Evolutionary conservation across 2,888 invertebrate genomes (phyloP), one percentile per base, ranked within the genome.

Genomic region (Stramonita haemastoma): DNA sequence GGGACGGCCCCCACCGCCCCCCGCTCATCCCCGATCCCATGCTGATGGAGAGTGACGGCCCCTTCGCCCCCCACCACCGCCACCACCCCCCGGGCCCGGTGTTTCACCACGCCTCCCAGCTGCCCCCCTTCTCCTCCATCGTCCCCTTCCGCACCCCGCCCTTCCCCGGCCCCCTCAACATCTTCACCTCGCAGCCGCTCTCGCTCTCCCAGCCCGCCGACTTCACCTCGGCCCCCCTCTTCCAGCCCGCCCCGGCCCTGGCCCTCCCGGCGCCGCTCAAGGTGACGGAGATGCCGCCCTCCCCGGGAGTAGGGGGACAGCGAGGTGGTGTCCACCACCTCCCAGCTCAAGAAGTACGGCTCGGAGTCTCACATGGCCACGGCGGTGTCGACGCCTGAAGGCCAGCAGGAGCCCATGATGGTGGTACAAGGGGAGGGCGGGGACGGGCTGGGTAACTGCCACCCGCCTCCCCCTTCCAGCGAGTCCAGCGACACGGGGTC

Each of bases 401-500:
- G 86, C 11, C 89, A 17, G n/a, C 89, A 17, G 15, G 91, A 90
- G 73, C 34, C 73, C n/a, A 32, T 83, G 70, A 26, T 86, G 19
- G 79, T 57, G 32, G 79, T 57, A n/a, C 81, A 86, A 32, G 86
- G 60, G 46, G 90, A 90, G 66, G 90, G 81, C 4, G 70, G 84
- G 15, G 89, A 88, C 17, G 46, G n/a, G 26, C 26, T 73, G 81
- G 57, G 36, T 26, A 22, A 32, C n/a, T 60, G 57, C 73, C 89
- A 89, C 77, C 87, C 87, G 5, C 90, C 32, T 56, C 90, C 89
- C 22, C 90, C 29, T 60, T 91, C 89, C 22, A 94, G 94, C 87
- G 93, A 94, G 90, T 94, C 94, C 11, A 95, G 95, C 87, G 91
- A 94, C 66, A 92, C 93, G 26, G 94, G 94, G 70, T 93, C 93